These are phyloP conservation scores for Poecile atricapillus DNA, from an alignment of 2,113 vertebrate species.

Conservation along the genomic window DNA sequence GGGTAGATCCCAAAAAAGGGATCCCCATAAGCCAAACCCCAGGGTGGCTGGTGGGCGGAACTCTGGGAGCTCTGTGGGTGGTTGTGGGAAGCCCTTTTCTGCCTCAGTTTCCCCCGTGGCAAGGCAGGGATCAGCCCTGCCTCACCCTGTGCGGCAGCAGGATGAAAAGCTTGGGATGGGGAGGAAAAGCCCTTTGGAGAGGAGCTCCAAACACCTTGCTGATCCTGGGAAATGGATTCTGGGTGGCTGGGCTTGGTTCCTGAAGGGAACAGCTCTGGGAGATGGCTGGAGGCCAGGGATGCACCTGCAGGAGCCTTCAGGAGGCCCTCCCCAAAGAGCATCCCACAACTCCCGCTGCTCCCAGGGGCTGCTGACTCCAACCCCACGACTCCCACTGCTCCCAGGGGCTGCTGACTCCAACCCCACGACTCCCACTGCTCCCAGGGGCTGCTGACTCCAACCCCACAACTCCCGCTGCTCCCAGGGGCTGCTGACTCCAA, in stretches of 20 bases:
- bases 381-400: not conserved
- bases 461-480: not conserved
- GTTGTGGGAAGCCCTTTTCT: not conserved
- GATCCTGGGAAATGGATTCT: not conserved
- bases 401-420: not conserved
- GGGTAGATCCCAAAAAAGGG: not conserved
- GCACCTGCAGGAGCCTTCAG: not conserved
- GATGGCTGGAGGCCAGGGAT: not conserved
- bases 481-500: not conserved
- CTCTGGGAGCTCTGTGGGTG: not conserved
- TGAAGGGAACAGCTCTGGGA: constrained; percentile 8
- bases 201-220: not conserved
- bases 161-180: fast-evolving
- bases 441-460: not conserved
- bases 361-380: not conserved
- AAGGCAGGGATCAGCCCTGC: not conserved
- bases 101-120: constrained; percentile 27
- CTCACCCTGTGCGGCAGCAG: not conserved
- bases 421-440: no score
- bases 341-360: fast-evolving
- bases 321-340: not conserved
- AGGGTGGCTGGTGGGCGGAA: not conserved
- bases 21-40: not conserved
- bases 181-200: not conserved
- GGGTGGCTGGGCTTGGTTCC: not conserved